Conservation (phyloP, 1,140 invertebrate species). For the Neoseiulus cucumeris region DNA sequence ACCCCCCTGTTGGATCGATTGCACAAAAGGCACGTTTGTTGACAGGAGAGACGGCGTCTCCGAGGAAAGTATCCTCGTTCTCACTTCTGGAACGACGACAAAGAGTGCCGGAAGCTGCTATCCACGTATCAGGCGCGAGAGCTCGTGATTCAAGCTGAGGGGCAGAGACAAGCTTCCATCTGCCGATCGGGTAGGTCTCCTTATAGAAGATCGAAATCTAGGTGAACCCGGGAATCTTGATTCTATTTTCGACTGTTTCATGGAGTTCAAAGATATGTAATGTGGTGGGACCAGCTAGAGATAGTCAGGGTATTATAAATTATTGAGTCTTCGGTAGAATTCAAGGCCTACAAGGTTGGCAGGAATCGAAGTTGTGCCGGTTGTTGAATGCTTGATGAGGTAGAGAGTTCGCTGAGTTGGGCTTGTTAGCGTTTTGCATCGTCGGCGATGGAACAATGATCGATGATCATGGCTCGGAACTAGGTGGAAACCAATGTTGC, state of each 20-base stretch:
- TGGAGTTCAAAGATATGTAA: background rate
- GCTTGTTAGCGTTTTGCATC: too few relatives aligned
- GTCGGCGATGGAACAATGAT: background rate
- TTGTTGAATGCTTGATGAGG: too few relatives aligned
- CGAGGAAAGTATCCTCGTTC: constrained; percentile 59
- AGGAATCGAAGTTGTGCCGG: too few relatives aligned
- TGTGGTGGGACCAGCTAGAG: background rate
- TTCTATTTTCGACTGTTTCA: background rate
- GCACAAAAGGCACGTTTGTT: constrained; percentile 13
- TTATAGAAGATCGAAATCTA: background rate
- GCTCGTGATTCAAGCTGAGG: background rate
- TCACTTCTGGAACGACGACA: constrained; percentile 48
- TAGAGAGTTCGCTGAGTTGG: too few relatives aligned
- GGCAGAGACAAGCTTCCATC: constrained; percentile 10
- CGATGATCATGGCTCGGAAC: background rate
- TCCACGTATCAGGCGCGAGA: constrained; percentile 43
- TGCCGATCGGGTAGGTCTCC: constrained; percentile 8
- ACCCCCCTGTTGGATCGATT: constrained; percentile 5
- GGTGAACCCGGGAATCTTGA: background rate
- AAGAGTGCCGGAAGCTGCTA: constrained; percentile 49
- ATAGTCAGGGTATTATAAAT: too few relatives aligned
- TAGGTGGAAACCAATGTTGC: background rate
- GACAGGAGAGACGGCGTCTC: constrained; percentile 54
- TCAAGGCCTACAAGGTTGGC: too few relatives aligned
- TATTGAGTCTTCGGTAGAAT: too few relatives aligned